These are phyloP conservation scores for Eucidaris tribuloides DNA, from an alignment of 35 echinoderm and acorn worm species.

Conservation along the genomic window DNA sequence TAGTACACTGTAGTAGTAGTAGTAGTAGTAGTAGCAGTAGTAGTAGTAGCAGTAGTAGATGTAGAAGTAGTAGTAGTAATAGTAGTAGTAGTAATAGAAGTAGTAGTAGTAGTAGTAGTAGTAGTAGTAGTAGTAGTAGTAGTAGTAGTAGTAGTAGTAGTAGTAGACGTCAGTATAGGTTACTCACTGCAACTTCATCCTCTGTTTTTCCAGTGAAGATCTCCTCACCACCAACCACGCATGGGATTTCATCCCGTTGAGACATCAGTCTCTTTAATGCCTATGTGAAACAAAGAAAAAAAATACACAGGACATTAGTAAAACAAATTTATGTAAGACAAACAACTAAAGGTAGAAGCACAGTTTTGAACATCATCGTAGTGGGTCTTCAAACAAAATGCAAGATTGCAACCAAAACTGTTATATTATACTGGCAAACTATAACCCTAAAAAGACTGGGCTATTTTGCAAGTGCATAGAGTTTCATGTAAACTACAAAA, in stretches of 20 bases:
- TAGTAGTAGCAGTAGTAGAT: not conserved
- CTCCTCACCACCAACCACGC: constrained; percentile 65
- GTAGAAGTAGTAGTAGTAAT: not conserved
- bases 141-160: not conserved
- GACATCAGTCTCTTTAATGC: constrained; percentile 33
- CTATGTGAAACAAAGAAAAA: not conserved
- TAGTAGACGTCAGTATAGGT: too few relatives aligned
- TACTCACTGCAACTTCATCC: constrained; percentile 74
- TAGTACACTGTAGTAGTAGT: too few relatives aligned
- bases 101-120: not conserved
- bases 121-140: not conserved
- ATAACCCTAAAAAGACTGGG: too few relatives aligned
- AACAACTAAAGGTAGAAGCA: too few relatives aligned
- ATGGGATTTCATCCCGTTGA: constrained; percentile 55
- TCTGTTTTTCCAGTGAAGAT: constrained; percentile 64
- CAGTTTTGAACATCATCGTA: too few relatives aligned
- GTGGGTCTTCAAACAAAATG: too few relatives aligned
- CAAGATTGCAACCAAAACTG: too few relatives aligned
- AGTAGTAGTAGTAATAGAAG: not conserved
- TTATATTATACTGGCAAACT: too few relatives aligned
- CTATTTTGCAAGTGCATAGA: too few relatives aligned
- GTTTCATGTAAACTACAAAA: too few relatives aligned
- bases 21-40: not conserved
- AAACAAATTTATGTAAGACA: too few relatives aligned
- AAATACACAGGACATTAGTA: not conserved